These are phyloP conservation scores for Pseudococcus longispinus DNA, from an alignment of 2,888 invertebrate species.

Conservation along the genomic window DNA sequence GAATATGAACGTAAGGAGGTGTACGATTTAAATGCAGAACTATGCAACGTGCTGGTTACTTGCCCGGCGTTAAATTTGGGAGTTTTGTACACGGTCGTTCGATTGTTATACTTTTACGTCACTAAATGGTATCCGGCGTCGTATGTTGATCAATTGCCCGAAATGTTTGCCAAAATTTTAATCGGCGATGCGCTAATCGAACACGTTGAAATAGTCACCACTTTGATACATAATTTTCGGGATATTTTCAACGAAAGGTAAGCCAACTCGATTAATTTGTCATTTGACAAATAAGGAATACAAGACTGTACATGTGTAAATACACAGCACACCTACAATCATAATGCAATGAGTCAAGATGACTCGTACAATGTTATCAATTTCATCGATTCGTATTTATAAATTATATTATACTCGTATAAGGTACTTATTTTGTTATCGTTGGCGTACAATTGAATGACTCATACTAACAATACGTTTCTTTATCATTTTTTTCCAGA, in stretches of 20 bases:
- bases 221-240: conserved; percentile 51
- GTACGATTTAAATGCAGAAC: conserved; percentile 51
- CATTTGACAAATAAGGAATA: no score
- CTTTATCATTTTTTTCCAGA: neutral
- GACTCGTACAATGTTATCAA: neutral
- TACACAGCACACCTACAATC: no score
- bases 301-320: no score
- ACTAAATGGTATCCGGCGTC: conserved; percentile 49
- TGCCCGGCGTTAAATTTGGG: conserved; percentile 54
- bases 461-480: neutral
- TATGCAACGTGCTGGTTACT: conserved; percentile 47
- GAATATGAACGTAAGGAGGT: conserved; percentile 53
- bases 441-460: neutral
- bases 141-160: conserved; percentile 46
- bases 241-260: conserved; percentile 53
- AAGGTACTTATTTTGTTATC: neutral
- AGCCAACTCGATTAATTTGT: neutral
- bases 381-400: neutral
- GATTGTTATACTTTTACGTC: conserved; percentile 45
- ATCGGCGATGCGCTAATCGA: conserved; percentile 38
- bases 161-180: conserved; percentile 56
- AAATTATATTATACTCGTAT: neutral
- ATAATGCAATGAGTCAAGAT: neutral
- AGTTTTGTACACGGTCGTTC: conserved; percentile 47
- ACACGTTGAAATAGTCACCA: conserved; percentile 50